Evolutionary conservation across 23 tunicate species (phyloP).

Genomic region (Trididemnum miniatum): DNA sequence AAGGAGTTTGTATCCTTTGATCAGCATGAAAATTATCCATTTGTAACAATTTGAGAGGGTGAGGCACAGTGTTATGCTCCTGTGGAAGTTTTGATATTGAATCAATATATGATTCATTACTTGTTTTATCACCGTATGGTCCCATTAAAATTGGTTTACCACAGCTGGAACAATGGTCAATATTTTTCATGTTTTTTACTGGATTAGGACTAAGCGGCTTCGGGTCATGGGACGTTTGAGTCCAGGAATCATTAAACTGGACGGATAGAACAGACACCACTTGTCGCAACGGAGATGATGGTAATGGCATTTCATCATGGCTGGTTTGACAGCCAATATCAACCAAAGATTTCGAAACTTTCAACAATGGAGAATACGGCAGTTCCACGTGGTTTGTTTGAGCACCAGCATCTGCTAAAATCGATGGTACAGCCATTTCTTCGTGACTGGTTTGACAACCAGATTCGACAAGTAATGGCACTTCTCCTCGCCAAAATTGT

Average conservation of each 20-base stretch:
- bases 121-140: neutral
- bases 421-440: neutral
- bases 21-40: no score
- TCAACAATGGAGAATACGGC: neutral
- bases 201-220: slow-evolving; percentile 9
- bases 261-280: neutral
- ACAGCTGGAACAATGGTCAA: neutral
- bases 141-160: neutral
- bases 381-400: neutral
- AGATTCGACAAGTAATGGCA: neutral
- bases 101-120: neutral
- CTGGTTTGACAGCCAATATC: slow-evolving; percentile 19
- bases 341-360: neutral
- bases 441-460: slow-evolving; percentile 15
- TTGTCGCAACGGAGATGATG: neutral
- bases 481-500: no score
- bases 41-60: no score
- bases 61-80: no score
- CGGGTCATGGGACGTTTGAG: slow-evolving; percentile 30
- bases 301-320: slow-evolving; percentile 22
- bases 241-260: neutral
- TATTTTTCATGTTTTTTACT: neutral
- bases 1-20: no score
- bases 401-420: no score
- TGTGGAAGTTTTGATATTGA: neutral